Percentiles rank a stretch among this genome's conserved stretches.
Evolutionary conservation across 2,797 vertebrate species (phyloP).

Genomic region (Otolemur crassicaudatus): DNA sequence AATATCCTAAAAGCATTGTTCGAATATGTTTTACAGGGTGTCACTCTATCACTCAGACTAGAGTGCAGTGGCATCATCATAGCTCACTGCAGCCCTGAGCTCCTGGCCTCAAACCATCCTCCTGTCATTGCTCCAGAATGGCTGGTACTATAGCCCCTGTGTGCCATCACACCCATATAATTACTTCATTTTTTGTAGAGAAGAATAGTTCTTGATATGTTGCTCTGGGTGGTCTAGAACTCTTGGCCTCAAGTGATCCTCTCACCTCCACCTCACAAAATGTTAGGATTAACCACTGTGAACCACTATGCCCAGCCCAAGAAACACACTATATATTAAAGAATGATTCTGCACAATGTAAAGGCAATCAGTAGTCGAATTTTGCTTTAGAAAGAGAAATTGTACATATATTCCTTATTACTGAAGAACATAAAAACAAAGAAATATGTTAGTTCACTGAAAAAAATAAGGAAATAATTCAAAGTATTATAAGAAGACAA

Average conservation of each 20-base stretch:
- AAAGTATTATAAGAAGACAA: not conserved
- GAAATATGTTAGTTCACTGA: not conserved
- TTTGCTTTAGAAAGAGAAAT: not conserved
- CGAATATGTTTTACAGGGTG: not conserved
- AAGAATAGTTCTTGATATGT: not conserved
- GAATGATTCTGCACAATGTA: slow-evolving; percentile 29
- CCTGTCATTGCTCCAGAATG: not conserved
- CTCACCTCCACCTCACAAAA: not conserved
- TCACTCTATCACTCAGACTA: not conserved
- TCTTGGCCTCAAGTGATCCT: not conserved
- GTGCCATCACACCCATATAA: not conserved
- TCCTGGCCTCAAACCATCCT: not conserved
- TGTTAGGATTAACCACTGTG: not conserved
- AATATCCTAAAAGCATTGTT: too few relatives aligned
- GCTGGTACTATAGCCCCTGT: not conserved
- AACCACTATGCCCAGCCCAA: not conserved
- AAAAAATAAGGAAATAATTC: not conserved
- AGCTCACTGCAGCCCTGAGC: not conserved
- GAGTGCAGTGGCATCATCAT: not conserved
- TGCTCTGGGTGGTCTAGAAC: not conserved
- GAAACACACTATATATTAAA: not conserved
- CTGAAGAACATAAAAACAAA: not conserved
- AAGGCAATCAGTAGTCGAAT: not conserved
- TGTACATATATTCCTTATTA: not conserved
- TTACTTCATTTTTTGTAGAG: not conserved